phyloP scores from a whole-genome alignment of 2,888 invertebrate genomes.

The Quadroppia sp. region DNA sequence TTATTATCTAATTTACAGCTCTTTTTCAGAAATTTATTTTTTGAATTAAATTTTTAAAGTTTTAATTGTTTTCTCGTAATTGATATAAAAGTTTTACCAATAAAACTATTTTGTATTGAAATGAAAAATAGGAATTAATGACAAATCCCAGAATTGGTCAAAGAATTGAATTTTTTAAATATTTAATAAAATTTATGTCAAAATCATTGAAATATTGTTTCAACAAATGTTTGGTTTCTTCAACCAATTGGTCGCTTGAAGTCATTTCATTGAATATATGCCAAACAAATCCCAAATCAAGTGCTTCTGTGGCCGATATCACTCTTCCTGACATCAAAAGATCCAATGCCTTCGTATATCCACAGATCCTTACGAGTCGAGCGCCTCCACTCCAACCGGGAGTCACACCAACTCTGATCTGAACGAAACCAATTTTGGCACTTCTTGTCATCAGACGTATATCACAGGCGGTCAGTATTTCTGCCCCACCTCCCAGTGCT shows the following conservation, averaged over 20 bases:
- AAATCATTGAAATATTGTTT: no score
- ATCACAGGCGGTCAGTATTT: constrained; percentile 57
- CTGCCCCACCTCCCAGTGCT: constrained; percentile 60
- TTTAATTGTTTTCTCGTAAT: no score
- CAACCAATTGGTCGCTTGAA: neutral
- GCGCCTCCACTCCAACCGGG: constrained; percentile 58
- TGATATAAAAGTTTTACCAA: no score
- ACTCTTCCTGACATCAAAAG: constrained; percentile 52
- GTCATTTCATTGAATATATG: constrained; percentile 46
- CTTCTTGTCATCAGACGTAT: constrained; percentile 54
- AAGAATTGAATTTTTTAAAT: no score
- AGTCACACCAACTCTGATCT: constrained; percentile 56
- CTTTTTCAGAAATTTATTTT: no score
- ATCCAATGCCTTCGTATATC: constrained; percentile 54
- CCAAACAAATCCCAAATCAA: constrained; percentile 53
- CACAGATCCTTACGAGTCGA: constrained; percentile 54
- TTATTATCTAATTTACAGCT: no score
- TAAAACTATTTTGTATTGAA: no score
- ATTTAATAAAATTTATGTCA: no score
- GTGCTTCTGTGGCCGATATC: constrained; percentile 52
- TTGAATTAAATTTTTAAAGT: no score
- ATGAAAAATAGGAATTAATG: no score
- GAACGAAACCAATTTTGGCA: constrained; percentile 56
- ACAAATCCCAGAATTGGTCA: no score
- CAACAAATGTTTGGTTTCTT: no score